These are phyloP conservation scores for Scaptomyza montana DNA, from an alignment of 1,140 invertebrate genomes.

Conservation along the genomic window DNA sequence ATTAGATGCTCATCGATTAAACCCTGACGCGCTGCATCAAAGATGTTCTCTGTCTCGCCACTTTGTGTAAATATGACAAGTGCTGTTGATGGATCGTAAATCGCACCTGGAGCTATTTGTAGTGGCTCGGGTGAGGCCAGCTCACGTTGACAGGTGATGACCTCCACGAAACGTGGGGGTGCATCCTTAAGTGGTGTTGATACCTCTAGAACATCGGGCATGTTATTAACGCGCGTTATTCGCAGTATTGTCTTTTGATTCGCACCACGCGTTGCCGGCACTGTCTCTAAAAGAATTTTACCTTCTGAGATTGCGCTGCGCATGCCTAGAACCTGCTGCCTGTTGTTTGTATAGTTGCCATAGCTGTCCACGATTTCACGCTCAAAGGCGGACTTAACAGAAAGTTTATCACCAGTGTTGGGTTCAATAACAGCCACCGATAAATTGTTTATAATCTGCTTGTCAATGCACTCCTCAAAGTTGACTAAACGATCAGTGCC, in stretches of 20 bases:
- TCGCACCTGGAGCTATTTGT: slow-evolving; percentile 88
- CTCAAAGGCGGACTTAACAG: slow-evolving; percentile 90
- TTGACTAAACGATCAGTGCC: slow-evolving; percentile 93
- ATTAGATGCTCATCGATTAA: slow-evolving; percentile 88
- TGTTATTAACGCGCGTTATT: slow-evolving; percentile 74
- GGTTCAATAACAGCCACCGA: slow-evolving; percentile 92
- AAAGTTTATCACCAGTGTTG: slow-evolving; percentile 88
- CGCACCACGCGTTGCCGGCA: slow-evolving; percentile 79
- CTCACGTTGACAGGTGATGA: slow-evolving; percentile 84
- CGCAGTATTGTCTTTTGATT: slow-evolving; percentile 73
- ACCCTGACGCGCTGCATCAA: slow-evolving; percentile 88
- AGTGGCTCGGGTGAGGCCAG: slow-evolving; percentile 86
- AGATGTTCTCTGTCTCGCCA: slow-evolving; percentile 88
- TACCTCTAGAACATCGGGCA: slow-evolving; percentile 88
- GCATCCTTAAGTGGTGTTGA: slow-evolving; percentile 84
- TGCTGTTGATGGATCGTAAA: slow-evolving; percentile 90
- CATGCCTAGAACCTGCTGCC: slow-evolving; percentile 87
- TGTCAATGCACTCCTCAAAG: slow-evolving; percentile 93
- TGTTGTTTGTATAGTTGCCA: slow-evolving; percentile 88
- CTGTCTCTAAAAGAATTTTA: slow-evolving; percentile 87
- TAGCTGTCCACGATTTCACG: slow-evolving; percentile 91
- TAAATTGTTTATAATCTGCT: slow-evolving; percentile 92
- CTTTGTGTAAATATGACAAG: slow-evolving; percentile 89
- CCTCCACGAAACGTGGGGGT: slow-evolving; percentile 69
- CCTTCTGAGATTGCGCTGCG: slow-evolving; percentile 90